Conservation (phyloP, 1,140 invertebrate species). For the Cepaea nemoralis region DNA sequence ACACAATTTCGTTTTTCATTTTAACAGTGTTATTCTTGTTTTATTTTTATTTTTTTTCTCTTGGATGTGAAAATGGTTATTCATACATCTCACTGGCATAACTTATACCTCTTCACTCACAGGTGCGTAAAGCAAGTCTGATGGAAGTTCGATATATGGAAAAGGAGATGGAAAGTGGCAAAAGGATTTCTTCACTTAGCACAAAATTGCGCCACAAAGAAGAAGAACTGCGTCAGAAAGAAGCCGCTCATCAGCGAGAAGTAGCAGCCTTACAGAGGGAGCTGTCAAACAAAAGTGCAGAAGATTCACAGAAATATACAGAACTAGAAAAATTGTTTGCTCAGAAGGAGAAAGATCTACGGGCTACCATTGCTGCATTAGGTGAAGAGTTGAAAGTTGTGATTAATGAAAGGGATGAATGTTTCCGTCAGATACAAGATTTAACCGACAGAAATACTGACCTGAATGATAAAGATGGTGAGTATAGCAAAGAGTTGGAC, state of each 20-base stretch:
- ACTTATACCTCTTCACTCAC: neutral
- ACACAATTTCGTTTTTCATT: too few species aligned
- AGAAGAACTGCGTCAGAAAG: slow-evolving; percentile 41
- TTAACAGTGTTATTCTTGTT: too few species aligned
- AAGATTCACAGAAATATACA: slow-evolving; percentile 27
- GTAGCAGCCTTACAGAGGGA: slow-evolving; percentile 12
- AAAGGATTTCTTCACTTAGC: slow-evolving; percentile 37
- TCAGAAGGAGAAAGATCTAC: slow-evolving; percentile 43
- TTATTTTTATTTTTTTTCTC: too few species aligned
- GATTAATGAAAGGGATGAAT: slow-evolving; percentile 11
- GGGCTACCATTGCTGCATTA: slow-evolving; percentile 16
- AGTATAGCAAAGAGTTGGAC: slow-evolving; percentile 8
- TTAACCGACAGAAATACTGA: slow-evolving; percentile 1
- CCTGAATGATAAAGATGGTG: slow-evolving; percentile 16
- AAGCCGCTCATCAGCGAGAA: slow-evolving; percentile 24
- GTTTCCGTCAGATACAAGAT: neutral
- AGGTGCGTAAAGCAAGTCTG: slow-evolving; percentile 34
- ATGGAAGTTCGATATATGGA: slow-evolving; percentile 30
- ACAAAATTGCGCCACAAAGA: slow-evolving; percentile 44
- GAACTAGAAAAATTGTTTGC: slow-evolving; percentile 41
- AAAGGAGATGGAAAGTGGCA: slow-evolving; percentile 37
- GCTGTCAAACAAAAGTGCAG: slow-evolving; percentile 21
- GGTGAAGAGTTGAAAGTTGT: slow-evolving; percentile 17
- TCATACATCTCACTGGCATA: neutral
- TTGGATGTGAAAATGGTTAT: neutral